Base-by-base conservation (phyloP, 2,113 vertebrate species). In the Ovibos moschatus region DNA sequence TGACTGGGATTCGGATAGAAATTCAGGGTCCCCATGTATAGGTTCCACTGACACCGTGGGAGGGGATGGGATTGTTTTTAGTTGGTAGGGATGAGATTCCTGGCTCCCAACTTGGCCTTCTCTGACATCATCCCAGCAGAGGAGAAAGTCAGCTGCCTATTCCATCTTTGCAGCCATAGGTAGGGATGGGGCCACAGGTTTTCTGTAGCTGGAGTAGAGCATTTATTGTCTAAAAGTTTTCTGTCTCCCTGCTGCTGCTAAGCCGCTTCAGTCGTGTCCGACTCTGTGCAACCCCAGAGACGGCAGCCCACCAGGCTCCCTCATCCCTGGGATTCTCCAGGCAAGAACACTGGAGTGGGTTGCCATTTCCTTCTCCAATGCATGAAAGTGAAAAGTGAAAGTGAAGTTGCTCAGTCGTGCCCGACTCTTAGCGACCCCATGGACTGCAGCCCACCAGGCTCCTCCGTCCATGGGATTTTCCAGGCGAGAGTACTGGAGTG, bases 191-290 rank as follows among this genome's bases (percentile, higher is more conserved):
- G 83, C 58, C 30, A 62, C 10, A 4, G 16, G n/a, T 60, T 78
- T 88, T 36, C 33, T n/a, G 6, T 45, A 27, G 45, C 40, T 91
- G 30, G 15, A 51, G 82, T 7, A 83, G 6, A 19, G 1, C 30
- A 15, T 50, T 76, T n/a, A 78, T 2, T 53, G 19, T 91, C 47
- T 91, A 51, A 30, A 87, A 27, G 17, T 60, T 67, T 94, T 67
- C 55, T 85, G 12, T 64, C 67, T 95, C 74, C 25, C 74, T 27
- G 57, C 10, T 58, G 25, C 57, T 58, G 57, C 57, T 27, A 27
- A 0, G 57, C 27, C 4, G 2, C 25, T 58, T 58, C 57, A 27
- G 57, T 12, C 1, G 10, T 12, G 57, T 58, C 11, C 0, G 11
- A 58, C 57, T 58, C 57, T 58, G 10, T 27, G 57, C 57, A 0